Evolutionary conservation across 1,140 invertebrate species (phyloP), one percentile per base, ranked within the genome.

Genomic region (Pogonomyrmex barbatus): DNA sequence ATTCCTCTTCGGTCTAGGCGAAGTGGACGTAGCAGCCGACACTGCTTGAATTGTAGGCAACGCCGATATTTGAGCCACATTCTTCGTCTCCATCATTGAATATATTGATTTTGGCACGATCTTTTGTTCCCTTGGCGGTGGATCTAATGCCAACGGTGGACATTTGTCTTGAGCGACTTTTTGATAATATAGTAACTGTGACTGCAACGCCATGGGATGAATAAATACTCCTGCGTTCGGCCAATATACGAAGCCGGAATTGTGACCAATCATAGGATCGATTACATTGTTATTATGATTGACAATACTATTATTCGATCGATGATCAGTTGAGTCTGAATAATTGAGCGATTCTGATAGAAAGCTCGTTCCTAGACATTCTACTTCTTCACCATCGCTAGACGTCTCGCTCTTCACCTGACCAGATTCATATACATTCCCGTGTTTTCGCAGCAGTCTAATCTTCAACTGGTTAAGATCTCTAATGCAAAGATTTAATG

Each of bases 401-500:
- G 94, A 94, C 2, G 94, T 93, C 77, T 97, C 96, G 33, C 94
- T 95, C 88, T 96, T 96, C 2, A 95, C 89, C 85, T 96, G 95
- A 4, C 91, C 93, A 0, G 96, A 93, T 50, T 95, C 95, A 87
- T 96, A 96, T 56, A 96, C 95, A 88, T 96, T 96, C 0, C 96
- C 96, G 70, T 96, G 96, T 81, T 96, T 96, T 58, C 96, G 94
- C 33, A 96, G 91, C 14, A 97, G 93, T 85, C 96, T 95, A 78
- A 97, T 96, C 91, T 97, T 97, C 4, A 97, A 91, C 71, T 97
- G 96, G 86, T 96, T 96, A 47, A 96, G 92, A 90, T 97, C 98
- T 54, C 97, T 95, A 54, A 98, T 96, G 88, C 98, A 98, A 0
- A 98, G 95, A 94, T 98, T 98, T 5, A 98, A 94, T 0, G 98